phyloP scores from a whole-genome alignment of 2,888 invertebrate species.

The Cataglyphis cursor region DNA sequence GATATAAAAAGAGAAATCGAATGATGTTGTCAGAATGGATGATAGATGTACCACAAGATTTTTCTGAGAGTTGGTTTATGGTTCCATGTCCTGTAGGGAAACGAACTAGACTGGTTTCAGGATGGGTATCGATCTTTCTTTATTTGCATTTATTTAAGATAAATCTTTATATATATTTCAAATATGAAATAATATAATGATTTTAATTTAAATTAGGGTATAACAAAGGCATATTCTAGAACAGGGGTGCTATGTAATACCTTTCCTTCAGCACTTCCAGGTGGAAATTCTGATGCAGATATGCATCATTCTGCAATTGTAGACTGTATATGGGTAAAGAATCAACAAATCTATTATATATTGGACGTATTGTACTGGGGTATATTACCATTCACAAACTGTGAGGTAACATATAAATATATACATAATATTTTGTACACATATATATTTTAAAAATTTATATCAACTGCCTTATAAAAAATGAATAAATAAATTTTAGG shows the following conservation, averaged over 20 bases:
- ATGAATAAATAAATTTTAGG: constrained; percentile 87
- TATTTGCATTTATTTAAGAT: neutral
- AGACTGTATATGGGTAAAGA: constrained; percentile 93
- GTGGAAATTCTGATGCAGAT: constrained; percentile 88
- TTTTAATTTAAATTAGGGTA: constrained; percentile 88
- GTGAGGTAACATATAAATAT: constrained; percentile 89
- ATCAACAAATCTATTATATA: constrained; percentile 90
- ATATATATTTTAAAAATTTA: constrained; percentile 54
- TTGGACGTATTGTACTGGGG: constrained; percentile 95
- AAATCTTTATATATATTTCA: neutral
- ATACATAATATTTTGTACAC: constrained; percentile 4
- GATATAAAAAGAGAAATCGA: constrained; percentile 86
- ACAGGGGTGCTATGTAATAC: constrained; percentile 87
- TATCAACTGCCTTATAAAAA: constrained; percentile 22
- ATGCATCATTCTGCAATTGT: constrained; percentile 90
- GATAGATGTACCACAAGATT: constrained; percentile 93
- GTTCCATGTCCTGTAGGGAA: constrained; percentile 95
- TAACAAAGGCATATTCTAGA: constrained; percentile 91
- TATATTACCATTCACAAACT: constrained; percentile 90
- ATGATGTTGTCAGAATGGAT: constrained; percentile 98
- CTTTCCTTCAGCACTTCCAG: constrained; percentile 90
- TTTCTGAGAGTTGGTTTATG: constrained; percentile 91
- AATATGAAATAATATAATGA: constrained; percentile 34
- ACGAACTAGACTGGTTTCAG: constrained; percentile 93
- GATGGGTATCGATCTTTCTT: constrained; percentile 86